phyloP scores from a whole-genome alignment of 2,113 vertebrate genomes.

The Eudorcas thomsonii region DNA sequence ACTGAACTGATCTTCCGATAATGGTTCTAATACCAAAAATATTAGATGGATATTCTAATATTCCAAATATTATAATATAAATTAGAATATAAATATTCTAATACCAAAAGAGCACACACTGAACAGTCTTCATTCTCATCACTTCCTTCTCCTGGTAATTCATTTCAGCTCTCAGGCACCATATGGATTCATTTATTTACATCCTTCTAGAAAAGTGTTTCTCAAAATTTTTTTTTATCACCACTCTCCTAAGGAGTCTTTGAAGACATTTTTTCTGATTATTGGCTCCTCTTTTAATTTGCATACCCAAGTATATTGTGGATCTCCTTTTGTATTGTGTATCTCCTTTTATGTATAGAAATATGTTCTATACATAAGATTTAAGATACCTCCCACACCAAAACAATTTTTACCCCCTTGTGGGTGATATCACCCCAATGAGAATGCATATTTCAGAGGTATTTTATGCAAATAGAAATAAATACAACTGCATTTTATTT shows the following conservation, averaged over 20 bases:
- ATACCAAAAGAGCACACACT: not conserved
- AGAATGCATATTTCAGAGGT: not conserved
- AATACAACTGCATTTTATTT: not conserved
- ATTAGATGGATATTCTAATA: too few species aligned
- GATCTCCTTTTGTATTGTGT: not conserved
- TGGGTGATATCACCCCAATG: not conserved
- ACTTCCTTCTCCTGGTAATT: not conserved
- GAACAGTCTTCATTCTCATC: not conserved
- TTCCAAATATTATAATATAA: too few species aligned
- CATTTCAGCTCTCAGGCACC: not conserved
- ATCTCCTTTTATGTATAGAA: not conserved
- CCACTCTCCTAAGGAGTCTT: not conserved
- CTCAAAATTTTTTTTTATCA: not conserved
- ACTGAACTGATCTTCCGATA: not conserved
- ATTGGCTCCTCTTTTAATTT: not conserved
- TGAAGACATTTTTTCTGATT: not conserved
- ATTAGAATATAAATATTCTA: too few species aligned
- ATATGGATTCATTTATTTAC: not conserved
- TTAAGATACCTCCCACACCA: not conserved
- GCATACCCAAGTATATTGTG: not conserved
- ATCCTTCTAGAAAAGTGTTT: not conserved
- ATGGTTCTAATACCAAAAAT: not conserved
- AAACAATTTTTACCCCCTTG: not conserved
- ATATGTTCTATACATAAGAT: not conserved
- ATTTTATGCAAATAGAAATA: not conserved